Base-by-base conservation (phyloP, 2,113 vertebrate genomes). In the Panthera uncia region DNA sequence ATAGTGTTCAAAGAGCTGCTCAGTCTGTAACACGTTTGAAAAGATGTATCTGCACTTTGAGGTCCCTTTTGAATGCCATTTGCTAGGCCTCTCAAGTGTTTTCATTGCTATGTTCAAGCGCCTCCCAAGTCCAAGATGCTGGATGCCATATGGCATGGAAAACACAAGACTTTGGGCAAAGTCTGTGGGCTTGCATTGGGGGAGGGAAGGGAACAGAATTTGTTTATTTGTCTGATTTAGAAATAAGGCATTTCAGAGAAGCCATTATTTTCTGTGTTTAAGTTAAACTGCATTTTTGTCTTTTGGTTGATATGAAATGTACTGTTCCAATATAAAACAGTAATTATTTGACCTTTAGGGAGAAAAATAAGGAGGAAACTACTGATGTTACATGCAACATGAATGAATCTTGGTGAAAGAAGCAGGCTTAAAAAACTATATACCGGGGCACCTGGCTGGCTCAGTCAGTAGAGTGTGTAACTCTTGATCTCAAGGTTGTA, bases 291-390 rank as follows among this genome's bases (percentile, higher is more conserved):
- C 94, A 93, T 97, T 98, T 95, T 95, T 93, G 91, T 95, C 87
- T 96, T 97, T 94, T 65, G 69, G 91, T 95, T 98, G 88, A 97
- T 92, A 86, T 94, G 80, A 97, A 93, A 84, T 96, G 94, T 91
- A 95, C n/a, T 96, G n/a, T 96, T 97, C 97, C 97, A 41, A 93
- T 76, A 95, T 97, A 98, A 94, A 98, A 89, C 88, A 92, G 97
- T 91, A 87, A 97, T 96, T 95, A 86, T 90, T 15, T 18, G 97
- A 98, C 97, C 98, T 98, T 98, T 96, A 97, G 71, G 13, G 25
- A 74, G 38, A 27, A 74, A 41, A 11, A 71, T 38, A 71, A 71
- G 16, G 66, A 76, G 89, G 13, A n/a, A 71, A 88, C 4, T 45
- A 25, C n/a, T 73, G 31, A 63, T 16, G 57, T 91, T 8, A 65